These are phyloP conservation scores for Drosophila pseudotakahashii DNA, from an alignment of 2,888 invertebrate genomes.

Conservation along the genomic window DNA sequence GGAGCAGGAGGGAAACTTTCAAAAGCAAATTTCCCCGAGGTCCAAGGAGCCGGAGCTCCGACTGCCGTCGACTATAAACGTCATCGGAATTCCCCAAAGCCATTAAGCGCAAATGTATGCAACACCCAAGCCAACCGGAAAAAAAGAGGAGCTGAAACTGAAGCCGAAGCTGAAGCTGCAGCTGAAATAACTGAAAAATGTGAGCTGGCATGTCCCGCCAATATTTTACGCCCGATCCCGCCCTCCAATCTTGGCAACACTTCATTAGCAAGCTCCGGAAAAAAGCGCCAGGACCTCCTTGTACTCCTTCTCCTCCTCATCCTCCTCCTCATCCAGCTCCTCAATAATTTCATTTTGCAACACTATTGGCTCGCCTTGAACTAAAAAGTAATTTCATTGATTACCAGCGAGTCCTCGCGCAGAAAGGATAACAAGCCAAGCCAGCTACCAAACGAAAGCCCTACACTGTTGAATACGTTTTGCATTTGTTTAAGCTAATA, in stretches of 20 bases:
- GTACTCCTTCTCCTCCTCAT: no score
- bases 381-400: constrained; percentile 78
- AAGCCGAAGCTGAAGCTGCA: background rate
- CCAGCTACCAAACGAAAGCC: constrained; percentile 15
- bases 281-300: constrained; percentile 4
- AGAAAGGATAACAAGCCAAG: constrained; percentile 60
- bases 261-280: constrained; percentile 72
- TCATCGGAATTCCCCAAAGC: constrained; percentile 77
- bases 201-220: constrained; percentile 52
- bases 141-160: constrained; percentile 21
- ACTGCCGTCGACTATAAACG: constrained; percentile 72
- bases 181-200: constrained; percentile 68
- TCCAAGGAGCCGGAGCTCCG: constrained; percentile 32
- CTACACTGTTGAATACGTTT: background rate
- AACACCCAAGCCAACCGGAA: constrained; percentile 54
- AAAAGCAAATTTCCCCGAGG: constrained; percentile 76
- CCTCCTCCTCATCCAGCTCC: constrained; percentile 50
- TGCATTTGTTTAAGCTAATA: background rate
- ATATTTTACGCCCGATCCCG: constrained; percentile 23
- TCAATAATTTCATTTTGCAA: constrained; percentile 74
- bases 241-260: constrained; percentile 63
- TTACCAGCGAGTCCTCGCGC: constrained; percentile 55
- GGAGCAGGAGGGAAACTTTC: constrained; percentile 48
- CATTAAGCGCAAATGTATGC: constrained; percentile 79
- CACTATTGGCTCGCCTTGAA: constrained; percentile 67